Base-by-base conservation (phyloP, 2,888 invertebrate genomes). In the Neocrepidodera transversa region DNA sequence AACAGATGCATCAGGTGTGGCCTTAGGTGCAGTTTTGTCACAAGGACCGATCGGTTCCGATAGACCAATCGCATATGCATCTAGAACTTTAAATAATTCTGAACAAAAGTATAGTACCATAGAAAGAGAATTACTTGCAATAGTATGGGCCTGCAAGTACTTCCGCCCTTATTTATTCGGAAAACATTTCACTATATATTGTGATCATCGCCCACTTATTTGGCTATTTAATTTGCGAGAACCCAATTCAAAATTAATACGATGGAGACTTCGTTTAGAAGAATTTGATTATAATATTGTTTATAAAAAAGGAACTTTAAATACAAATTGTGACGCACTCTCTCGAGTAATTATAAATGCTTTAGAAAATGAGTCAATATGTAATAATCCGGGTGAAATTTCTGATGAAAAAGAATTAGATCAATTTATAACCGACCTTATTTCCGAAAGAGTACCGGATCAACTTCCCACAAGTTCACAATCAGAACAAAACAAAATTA, bases 21-120 rank as follows among this genome's bases (percentile, higher is more conserved):
- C 68, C 0, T 8, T 71, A 35, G 71, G 70, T 10, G 67, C 66
- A 1, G 58, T 71, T 0, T 53, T 70, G 48, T 59, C 59, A 0
- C 68, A 68, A 62, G 65, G 64, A 5, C 30, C 55, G n/a, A 53
- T 62, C 38, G 63, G 60, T 14, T 42, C 62, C 6, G 67, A 70
- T 52, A 11, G 54, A 18, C 66, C 68, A 2, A 38, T 69, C 3
- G 62, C 62, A 16, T 69, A 64, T 28, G 65, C 64, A n/a, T 58
- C 58, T 8, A 18, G 60, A 40, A 60, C 57, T 5, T 20, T 65
- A n/a, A 54, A 59, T 49, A 13, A 47, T 5, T 35, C 59, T 50
- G 62, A 53, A 54, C 45, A 20, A 50, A 57, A 49, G 47, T 66
- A 61, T 32, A 62, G 50, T 28, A 58, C 55, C 8, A 70, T 66